Evolutionary conservation across 2,797 vertebrate genomes (phyloP).

Genomic region (Champsocephalus esox): DNA sequence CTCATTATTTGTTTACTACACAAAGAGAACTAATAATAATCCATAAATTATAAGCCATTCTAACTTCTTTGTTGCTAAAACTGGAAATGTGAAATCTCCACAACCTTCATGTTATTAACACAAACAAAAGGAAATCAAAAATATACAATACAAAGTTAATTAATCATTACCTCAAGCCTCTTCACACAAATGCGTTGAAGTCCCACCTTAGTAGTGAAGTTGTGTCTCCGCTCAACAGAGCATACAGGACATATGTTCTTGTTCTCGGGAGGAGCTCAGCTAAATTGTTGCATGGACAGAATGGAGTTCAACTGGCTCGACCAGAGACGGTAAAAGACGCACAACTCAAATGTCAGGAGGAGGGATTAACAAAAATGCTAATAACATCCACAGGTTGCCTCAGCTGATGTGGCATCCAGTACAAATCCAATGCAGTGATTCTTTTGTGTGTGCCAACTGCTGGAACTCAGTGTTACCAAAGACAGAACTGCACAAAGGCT

Average conservation of each 20-base stretch:
- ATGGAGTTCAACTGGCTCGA: constrained; percentile 74
- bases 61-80: background rate
- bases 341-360: background rate
- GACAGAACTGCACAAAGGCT: background rate
- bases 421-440: background rate
- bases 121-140: background rate
- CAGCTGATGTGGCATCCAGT: background rate
- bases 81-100: background rate
- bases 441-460: background rate
- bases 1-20: background rate
- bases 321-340: constrained; percentile 6
- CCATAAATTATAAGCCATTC: no score
- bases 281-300: constrained; percentile 27
- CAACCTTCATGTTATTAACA: background rate
- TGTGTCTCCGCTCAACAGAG: background rate
- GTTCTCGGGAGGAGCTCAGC: background rate
- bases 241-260: background rate
- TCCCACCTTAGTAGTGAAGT: background rate
- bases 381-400: background rate
- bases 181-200: background rate
- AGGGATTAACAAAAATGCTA: background rate
- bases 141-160: background rate
- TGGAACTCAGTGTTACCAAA: background rate
- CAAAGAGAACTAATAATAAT: background rate
- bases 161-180: constrained; percentile 22